phyloP scores from a whole-genome alignment of 2,888 invertebrate genomes.

The Campoplex nolae region DNA sequence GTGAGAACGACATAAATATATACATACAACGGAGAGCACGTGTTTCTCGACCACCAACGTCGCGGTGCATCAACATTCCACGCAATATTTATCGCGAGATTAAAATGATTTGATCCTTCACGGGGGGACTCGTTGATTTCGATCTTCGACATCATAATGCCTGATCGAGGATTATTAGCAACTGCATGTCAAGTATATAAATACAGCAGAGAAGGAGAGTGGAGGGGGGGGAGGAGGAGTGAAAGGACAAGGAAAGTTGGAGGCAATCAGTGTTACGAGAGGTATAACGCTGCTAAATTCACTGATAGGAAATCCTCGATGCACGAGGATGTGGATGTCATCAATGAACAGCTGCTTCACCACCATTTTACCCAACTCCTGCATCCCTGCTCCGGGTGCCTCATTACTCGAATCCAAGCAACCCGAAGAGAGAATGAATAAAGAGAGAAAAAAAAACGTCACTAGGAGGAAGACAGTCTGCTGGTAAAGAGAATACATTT shows the following conservation, averaged over 20 bases:
- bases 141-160: conserved; percentile 30
- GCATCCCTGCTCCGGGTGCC: neutral
- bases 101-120: conserved; percentile 23
- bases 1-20: conserved; percentile 13
- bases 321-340: neutral
- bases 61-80: conserved; percentile 31
- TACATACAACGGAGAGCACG: neutral
- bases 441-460: neutral
- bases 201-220: too few species aligned
- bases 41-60: conserved; percentile 28
- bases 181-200: conserved; percentile 1
- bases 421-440: neutral
- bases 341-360: conserved; percentile 24
- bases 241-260: conserved; percentile 13
- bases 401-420: neutral
- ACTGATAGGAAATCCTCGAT: neutral
- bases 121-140: neutral
- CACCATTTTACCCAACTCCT: neutral
- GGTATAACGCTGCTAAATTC: neutral
- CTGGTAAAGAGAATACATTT: conserved; percentile 18
- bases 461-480: neutral
- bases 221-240: neutral
- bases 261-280: conserved; percentile 6
- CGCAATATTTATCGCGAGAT: conserved; percentile 21
- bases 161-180: conserved; percentile 18